A percentile compares a stretch with the other conserved stretches of the same genome.
Conservation (phyloP, 2,797 vertebrate genomes). For the Avahi laniger region DNA sequence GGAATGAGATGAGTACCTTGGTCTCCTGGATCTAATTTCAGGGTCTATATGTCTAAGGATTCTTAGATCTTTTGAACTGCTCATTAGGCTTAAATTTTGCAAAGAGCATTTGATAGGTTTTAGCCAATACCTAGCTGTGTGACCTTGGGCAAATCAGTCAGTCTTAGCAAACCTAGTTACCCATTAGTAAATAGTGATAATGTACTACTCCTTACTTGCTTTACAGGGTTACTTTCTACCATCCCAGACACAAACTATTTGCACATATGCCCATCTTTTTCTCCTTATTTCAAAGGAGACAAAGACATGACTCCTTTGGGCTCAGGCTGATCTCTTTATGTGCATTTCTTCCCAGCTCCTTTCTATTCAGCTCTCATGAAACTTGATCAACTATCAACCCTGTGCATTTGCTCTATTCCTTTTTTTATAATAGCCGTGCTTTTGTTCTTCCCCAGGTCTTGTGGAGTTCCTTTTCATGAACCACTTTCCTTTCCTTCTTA, state of each 20-base stretch:
- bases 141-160: not conserved
- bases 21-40: not conserved
- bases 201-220: not conserved
- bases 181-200: not conserved
- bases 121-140: not conserved
- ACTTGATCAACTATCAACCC: not conserved
- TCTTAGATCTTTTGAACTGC: not conserved
- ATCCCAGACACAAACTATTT: not conserved
- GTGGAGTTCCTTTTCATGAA: not conserved
- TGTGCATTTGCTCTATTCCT: not conserved
- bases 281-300: not conserved
- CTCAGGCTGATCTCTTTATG: not conserved
- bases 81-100: not conserved
- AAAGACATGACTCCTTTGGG: not conserved
- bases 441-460: not conserved
- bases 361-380: not conserved
- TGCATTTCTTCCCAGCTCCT: not conserved
- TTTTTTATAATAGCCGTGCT: not conserved
- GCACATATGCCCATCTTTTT: not conserved
- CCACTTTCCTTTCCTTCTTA: not conserved
- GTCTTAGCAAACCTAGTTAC: not conserved
- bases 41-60: not conserved
- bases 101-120: not conserved
- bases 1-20: not conserved
- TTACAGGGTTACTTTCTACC: not conserved